Base-by-base conservation (phyloP, 1,140 invertebrate genomes). In the Xylocopa sonorina region DNA sequence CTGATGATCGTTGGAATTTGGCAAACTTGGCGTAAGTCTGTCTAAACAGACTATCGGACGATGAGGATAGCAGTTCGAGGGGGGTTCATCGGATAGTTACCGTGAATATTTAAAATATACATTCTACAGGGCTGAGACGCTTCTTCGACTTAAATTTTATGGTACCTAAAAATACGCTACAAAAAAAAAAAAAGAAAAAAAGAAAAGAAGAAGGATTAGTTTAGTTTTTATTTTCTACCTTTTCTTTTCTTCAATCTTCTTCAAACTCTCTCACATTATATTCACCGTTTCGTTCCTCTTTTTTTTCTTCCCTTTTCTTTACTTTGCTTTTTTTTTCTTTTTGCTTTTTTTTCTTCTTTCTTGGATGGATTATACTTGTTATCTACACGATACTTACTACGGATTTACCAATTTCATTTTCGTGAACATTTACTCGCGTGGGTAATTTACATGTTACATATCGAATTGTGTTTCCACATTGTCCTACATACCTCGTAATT, bases 341-440 rank as follows among this genome's bases (percentile, higher is more conserved):
- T 73, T 46, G 9, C 9, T 4, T 50, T 43, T 18, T 12, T 14
- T 62, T 62, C 76, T 88, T 75, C 71, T 82, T 82, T 77, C 71
- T 72, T 88, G 88, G 89, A 89, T 89, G 89, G 89, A 89, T 80
- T 89, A 76, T 82, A 83, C 27, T 72, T 38, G 55, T 24, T n/a
- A 50, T 43, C 27, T 69, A 77, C 21, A 77, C 53, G 46, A n/a
- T n/a, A n/a, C n/a, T n/a, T 18, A 32, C 38, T 69, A 77, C 64
- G 32, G 43, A 58, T 69, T 51, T 14, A 67, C 21, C 50, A 43
- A 63, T 62, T 58, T 76, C 63, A 51, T 67, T 72, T 62, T n/a
- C n/a, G 38, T 60, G 24, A 73, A 64, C 32, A n/a, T 64, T 72
- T 9, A 62, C 57, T 55, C 64, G 43, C 38, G 29, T 12, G n/a